Evolutionary conservation across 2,113 vertebrate genomes (phyloP).

Genomic region (Porphyrio hochstetteri): DNA sequence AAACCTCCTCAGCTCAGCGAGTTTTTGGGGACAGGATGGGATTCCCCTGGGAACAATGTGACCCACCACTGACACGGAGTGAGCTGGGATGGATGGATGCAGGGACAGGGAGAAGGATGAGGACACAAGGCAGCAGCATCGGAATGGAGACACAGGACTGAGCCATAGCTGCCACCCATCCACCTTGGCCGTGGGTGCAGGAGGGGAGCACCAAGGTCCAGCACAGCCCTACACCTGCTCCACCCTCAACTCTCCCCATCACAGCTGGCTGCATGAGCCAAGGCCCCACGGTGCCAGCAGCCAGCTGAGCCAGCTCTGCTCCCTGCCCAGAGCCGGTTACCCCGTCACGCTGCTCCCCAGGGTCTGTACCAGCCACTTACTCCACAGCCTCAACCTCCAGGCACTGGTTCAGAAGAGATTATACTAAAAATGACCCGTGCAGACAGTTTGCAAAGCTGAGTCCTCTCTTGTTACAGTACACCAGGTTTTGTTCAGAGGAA

Average conservation of each 20-base stretch:
- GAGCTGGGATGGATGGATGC: background rate
- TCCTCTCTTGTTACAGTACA: constrained; percentile 33
- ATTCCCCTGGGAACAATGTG: background rate
- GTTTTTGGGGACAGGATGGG: background rate
- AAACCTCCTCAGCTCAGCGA: background rate
- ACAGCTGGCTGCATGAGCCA: background rate
- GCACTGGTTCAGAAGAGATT: background rate
- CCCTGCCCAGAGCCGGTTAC: accelerated
- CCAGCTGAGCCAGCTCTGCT: accelerated
- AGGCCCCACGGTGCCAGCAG: background rate
- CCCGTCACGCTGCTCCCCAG: background rate
- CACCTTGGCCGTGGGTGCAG: background rate
- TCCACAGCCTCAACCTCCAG: background rate
- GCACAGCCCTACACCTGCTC: background rate
- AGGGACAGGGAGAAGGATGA: background rate
- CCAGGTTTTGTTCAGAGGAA: constrained; percentile 4
- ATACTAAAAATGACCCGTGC: background rate
- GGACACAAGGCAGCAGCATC: background rate
- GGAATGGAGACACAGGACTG: accelerated
- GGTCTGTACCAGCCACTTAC: background rate
- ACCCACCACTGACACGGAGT: background rate
- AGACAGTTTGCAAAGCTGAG: background rate
- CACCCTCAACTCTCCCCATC: background rate
- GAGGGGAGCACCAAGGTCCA: background rate
- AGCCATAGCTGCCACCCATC: background rate